These are phyloP conservation scores for Phallusia fumigata DNA, from an alignment of 23 tunicate genomes.

Conservation along the genomic window DNA sequence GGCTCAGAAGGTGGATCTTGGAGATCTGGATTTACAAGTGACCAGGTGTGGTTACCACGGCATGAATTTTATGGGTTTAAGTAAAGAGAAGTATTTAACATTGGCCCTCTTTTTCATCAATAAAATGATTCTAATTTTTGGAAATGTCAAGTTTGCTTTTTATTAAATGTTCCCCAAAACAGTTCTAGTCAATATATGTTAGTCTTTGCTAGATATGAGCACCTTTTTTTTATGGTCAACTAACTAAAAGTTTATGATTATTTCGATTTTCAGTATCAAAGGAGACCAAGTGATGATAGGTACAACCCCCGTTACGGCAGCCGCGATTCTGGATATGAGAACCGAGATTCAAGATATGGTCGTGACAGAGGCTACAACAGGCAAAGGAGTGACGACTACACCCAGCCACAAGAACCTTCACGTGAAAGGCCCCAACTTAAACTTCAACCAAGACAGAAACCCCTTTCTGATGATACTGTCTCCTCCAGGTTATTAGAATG, in stretches of 20 bases:
- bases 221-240: no score
- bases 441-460: constrained; percentile 71
- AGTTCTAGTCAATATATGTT: no score
- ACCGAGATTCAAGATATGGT: neutral
- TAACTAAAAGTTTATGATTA: no score
- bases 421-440: constrained; percentile 63
- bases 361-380: constrained; percentile 5
- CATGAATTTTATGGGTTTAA: neutral
- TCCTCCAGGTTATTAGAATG: neutral
- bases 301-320: neutral
- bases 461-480: constrained; percentile 39
- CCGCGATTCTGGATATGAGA: neutral
- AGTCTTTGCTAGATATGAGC: no score
- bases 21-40: neutral
- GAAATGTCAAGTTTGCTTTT: no score
- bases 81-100: no score
- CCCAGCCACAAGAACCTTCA: constrained; percentile 36
- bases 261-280: no score
- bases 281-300: neutral
- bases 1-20: constrained; percentile 36
- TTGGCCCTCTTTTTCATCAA: no score
- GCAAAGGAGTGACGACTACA: constrained; percentile 21
- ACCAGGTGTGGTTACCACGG: neutral
- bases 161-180: no score
- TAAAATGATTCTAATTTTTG: no score